Evolutionary conservation across 2,797 vertebrate species (phyloP), one percentile per base, ranked within the genome.

Genomic region (Takifugu rubripes): DNA sequence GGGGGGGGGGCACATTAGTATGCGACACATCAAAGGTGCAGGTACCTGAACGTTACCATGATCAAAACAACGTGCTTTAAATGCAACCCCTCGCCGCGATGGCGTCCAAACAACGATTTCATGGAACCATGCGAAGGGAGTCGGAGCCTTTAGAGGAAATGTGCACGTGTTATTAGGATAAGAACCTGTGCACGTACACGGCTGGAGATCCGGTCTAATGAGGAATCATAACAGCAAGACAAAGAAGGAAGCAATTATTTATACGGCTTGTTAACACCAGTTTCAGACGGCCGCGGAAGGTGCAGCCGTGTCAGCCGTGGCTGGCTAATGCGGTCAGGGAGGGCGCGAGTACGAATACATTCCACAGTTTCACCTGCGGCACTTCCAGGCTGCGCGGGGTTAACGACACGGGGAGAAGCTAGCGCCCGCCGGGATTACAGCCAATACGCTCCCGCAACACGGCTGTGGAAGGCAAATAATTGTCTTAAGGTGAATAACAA

Each of bases 11-110:
- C 70, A 58, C 78, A 77, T 82, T 72, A 79, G 84, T 77, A 72
- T 78, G 78, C 79, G 70, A 79, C 72, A 82, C 79, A 83, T 90
- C 88, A 89, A 86, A 88, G 83, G 72, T 69, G 66, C 67, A 2
- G 70, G 74, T 53, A 69, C 74, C 70, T 68, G 62, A 47, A 77
- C 81, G 78, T 84, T 72, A 79, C 25, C 56, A 72, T 87, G 86
- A 90, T 89, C 83, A 87, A 88, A 89, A 85, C 81, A 68, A 46
- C 69, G 54, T 25, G 59, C 73, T 77, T 74, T 64, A 85, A 81
- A 85, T 85, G 80, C 79, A 72, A 72, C 87, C 68, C 71, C 69
- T 55, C 60, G 31, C 54, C 3, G 53, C 26, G 14, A 66, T 56
- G 64, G 50, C 54, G 46, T 56, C 36, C 10, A 40, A 87, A 84